Evolutionary conservation across 2,113 vertebrate genomes (phyloP).

Genomic region (Urocolius indicus): DNA sequence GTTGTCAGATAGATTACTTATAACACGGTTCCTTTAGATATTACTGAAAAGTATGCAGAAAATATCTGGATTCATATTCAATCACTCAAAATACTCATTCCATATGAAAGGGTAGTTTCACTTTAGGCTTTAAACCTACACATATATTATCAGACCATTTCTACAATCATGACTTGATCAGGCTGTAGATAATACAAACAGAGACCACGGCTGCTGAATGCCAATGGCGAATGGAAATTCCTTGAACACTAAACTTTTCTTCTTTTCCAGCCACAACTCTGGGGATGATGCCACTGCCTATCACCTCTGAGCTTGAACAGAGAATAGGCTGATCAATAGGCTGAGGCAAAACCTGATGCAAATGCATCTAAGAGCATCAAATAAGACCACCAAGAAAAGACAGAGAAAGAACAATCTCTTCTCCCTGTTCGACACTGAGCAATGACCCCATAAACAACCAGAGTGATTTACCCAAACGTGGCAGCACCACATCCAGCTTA

Average conservation of each 20-base stretch:
- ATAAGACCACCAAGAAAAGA: neutral
- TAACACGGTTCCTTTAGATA: neutral
- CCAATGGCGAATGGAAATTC: neutral
- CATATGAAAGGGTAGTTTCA: neutral
- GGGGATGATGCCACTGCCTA: neutral
- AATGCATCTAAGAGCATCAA: neutral
- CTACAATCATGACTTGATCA: neutral
- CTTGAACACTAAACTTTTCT: neutral
- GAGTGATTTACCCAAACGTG: neutral
- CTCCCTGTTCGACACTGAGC: neutral
- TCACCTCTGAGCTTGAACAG: neutral
- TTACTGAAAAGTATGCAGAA: neutral
- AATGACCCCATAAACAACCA: neutral
- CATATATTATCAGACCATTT: neutral
- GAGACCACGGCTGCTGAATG: neutral
- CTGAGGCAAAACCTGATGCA: neutral
- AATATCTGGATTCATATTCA: neutral
- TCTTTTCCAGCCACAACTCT: neutral
- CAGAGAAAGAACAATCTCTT: neutral
- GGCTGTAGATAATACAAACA: neutral
- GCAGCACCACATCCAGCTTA: neutral
- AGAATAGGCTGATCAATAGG: too few relatives aligned
- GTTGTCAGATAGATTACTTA: neutral
- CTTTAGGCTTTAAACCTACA: neutral
- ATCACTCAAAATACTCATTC: neutral